Base-by-base conservation (phyloP, 2,797 vertebrate species). In the Ataeniobius toweri region DNA sequence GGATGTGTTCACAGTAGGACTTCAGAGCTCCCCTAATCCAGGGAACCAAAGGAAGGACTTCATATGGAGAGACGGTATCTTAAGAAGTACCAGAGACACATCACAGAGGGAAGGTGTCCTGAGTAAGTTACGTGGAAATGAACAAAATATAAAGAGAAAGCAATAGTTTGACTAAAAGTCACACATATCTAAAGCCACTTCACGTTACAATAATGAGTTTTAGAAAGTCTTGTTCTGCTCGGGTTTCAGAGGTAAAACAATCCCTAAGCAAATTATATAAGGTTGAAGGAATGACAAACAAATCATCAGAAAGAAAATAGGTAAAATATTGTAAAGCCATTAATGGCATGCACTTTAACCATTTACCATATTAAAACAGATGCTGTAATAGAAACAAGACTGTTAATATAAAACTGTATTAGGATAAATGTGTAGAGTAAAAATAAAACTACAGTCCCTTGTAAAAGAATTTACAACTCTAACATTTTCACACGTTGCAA, bases 1-100 rank as follows among this genome's bases (percentile, higher is more conserved):
- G 76, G 58, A 46, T 83, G 81, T 56, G 74, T 85, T 82, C 85
- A 59, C 75, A 44, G 74, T 41, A 74, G 82, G 81, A 88, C 73
- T 86, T 83, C 31, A 68, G 63, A 81, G 63, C 69, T 76, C 67
- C 71, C 28, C 71, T 48, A 58, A 86, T 75, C 75, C 4, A 44
- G 22, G 12, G 73, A 74, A 74, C 73, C 56, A 67, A 73, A 74
- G 63, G 36, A 51, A 48, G 22, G 65, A 76, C 28, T 4, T 6
- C 61, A 71, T 65, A 73, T 28, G 53, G 71, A 61, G 36, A 65
- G 20, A 51, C 31, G 36, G 36, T 36, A 36, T 36, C 36, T 36
- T 36, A 3, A 36, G 36, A 36, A 68, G 41, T n/a, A 14, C 41
- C 63, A 67, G 41, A 67, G 63, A 67, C 8, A 65, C 20, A 65